Evolutionary conservation across 2,113 vertebrate species (phyloP).

Genomic region (Thunnus maccoyii): DNA sequence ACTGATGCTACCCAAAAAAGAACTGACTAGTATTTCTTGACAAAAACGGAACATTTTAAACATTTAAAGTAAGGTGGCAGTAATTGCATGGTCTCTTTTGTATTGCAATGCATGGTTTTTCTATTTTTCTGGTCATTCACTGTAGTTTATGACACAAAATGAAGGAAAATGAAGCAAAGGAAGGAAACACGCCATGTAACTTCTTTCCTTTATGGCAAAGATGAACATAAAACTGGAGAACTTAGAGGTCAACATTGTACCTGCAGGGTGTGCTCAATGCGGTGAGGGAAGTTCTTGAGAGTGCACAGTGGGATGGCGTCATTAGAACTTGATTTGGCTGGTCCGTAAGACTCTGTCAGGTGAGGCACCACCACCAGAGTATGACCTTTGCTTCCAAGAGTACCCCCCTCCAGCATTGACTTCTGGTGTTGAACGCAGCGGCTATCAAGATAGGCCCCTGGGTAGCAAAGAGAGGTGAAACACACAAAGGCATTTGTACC

Average conservation of each 20-base stretch:
- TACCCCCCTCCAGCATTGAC: constrained; percentile 90
- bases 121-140: background rate
- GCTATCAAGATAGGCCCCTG: constrained; percentile 88
- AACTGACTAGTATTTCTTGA: background rate
- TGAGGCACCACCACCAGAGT: constrained; percentile 86
- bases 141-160: background rate
- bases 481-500: no score
- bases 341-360: constrained; percentile 83
- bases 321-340: rapidly evolving
- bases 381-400: constrained; percentile 83
- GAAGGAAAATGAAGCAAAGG: no score
- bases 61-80: background rate
- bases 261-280: constrained; percentile 90
- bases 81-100: no score
- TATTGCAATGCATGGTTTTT: no score
- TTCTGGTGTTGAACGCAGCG: constrained; percentile 85
- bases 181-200: background rate
- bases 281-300: constrained; percentile 87
- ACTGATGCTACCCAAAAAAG: background rate
- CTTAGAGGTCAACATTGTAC: constrained; percentile 65
- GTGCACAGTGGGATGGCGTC: constrained; percentile 87
- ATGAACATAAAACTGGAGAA: background rate
- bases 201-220: background rate
- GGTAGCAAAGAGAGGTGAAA: constrained; percentile 7
- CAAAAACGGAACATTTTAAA: background rate